These are phyloP conservation scores for Dissostichus mawsoni DNA, from an alignment of 2,113 vertebrate genomes.

Conservation along the genomic window DNA sequence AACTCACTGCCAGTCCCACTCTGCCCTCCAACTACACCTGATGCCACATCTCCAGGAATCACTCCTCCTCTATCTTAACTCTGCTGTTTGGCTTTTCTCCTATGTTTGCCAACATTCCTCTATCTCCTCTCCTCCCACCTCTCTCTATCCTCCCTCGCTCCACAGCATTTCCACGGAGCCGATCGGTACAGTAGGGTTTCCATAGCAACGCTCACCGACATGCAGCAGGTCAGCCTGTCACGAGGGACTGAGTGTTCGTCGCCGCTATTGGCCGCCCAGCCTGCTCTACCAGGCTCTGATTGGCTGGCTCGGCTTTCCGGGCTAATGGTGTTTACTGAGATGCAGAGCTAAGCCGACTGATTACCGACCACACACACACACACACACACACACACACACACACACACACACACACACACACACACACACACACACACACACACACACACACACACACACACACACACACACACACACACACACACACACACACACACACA, in stretches of 20 bases:
- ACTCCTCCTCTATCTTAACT: slow-evolving; percentile 28
- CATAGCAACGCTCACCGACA: slow-evolving; percentile 83
- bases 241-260: slow-evolving; percentile 70
- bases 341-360: slow-evolving; percentile 82
- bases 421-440: slow-evolving; percentile 25
- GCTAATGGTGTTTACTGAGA: slow-evolving; percentile 84
- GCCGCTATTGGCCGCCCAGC: slow-evolving; percentile 59
- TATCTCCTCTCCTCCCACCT: slow-evolving; percentile 51
- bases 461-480: slow-evolving; percentile 6
- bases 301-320: slow-evolving; percentile 75
- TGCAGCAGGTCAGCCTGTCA: slow-evolving; percentile 84
- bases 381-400: slow-evolving; percentile 17
- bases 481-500: not conserved
- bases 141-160: slow-evolving; percentile 58
- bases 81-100: slow-evolving; percentile 48
- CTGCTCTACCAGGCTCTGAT: slow-evolving; percentile 57
- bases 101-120: slow-evolving; percentile 54
- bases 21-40: slow-evolving; percentile 50
- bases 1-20: slow-evolving; percentile 13
- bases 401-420: slow-evolving; percentile 25
- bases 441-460: slow-evolving; percentile 24
- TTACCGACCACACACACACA: slow-evolving; percentile 62
- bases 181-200: slow-evolving; percentile 82
- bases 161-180: slow-evolving; percentile 53
- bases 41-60: slow-evolving; percentile 53